Evolutionary conservation across 2,888 invertebrate genomes (phyloP).

Genomic region (Drepanosiphum platanoidis): DNA sequence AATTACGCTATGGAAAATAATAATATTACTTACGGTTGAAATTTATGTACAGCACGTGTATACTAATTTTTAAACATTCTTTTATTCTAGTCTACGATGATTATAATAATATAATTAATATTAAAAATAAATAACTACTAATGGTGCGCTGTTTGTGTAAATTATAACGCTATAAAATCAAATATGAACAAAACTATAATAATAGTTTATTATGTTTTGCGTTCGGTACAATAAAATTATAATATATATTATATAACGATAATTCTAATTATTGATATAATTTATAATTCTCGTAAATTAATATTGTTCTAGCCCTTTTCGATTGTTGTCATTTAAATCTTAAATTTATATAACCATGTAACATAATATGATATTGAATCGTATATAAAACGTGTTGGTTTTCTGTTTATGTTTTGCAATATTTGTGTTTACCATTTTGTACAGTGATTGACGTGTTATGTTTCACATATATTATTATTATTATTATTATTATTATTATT

Average conservation of each 20-base stretch:
- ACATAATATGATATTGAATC: background rate
- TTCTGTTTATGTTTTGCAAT: conserved; percentile 15
- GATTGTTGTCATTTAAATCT: conserved; percentile 37
- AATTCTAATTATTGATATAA: background rate
- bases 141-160: conserved; percentile 57
- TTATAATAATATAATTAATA: conserved; percentile 38
- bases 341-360: conserved; percentile 2
- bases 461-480: conserved; percentile 15
- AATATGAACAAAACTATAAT: conserved; percentile 31
- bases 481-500: conserved; percentile 29
- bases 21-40: conserved; percentile 44
- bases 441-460: conserved; percentile 32
- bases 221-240: conserved; percentile 23
- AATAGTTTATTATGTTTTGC: conserved; percentile 44
- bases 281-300: conserved; percentile 33
- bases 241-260: conserved; percentile 7
- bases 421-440: conserved; percentile 28
- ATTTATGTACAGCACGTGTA: conserved; percentile 61
- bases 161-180: conserved; percentile 53
- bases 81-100: conserved; percentile 39
- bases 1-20: conserved; percentile 39
- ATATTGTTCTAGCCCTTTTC: conserved; percentile 53
- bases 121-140: conserved; percentile 20
- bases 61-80: conserved; percentile 50
- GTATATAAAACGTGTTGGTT: conserved; percentile 15